Percentiles rank a stretch among this genome's conserved stretches.
phyloP scores from a whole-genome alignment of 2,888 invertebrate species.

The Serrognathus titanus region DNA sequence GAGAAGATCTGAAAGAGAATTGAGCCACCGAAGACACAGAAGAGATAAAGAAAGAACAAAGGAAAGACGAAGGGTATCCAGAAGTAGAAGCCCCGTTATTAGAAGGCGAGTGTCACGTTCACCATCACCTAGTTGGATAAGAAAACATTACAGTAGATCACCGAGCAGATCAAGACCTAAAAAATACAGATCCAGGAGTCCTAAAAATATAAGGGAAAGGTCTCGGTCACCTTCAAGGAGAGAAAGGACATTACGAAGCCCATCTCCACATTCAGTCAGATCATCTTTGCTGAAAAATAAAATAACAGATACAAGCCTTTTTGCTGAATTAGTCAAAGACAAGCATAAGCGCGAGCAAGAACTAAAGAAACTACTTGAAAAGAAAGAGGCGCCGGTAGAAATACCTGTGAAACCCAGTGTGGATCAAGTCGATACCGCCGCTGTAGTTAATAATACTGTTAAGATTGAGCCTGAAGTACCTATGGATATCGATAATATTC shows the following conservation, averaged over 20 bases:
- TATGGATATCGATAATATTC: constrained; percentile 67
- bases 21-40: constrained; percentile 47
- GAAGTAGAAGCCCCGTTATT: constrained; percentile 56
- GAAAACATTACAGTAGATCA: constrained; percentile 49
- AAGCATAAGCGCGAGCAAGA: constrained; percentile 78
- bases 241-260: constrained; percentile 37
- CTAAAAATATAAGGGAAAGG: constrained; percentile 37
- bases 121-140: constrained; percentile 48
- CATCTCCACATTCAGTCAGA: constrained; percentile 46
- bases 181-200: constrained; percentile 54
- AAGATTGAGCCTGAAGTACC: constrained; percentile 28
- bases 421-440: constrained; percentile 37
- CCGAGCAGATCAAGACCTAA: constrained; percentile 45
- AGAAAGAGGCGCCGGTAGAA: constrained; percentile 48
- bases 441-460: constrained; percentile 12
- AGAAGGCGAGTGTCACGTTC: constrained; percentile 56
- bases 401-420: constrained; percentile 3
- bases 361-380: constrained; percentile 64
- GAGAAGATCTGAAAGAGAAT: constrained; percentile 47
- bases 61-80: constrained; percentile 53
- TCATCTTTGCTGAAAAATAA: constrained; percentile 71
- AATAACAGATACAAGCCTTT: constrained; percentile 84
- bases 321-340: constrained; percentile 85
- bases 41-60: constrained; percentile 49
- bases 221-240: constrained; percentile 23